Evolutionary conservation across 2,797 vertebrate genomes (phyloP).

Genomic region (Chelonia mydas): DNA sequence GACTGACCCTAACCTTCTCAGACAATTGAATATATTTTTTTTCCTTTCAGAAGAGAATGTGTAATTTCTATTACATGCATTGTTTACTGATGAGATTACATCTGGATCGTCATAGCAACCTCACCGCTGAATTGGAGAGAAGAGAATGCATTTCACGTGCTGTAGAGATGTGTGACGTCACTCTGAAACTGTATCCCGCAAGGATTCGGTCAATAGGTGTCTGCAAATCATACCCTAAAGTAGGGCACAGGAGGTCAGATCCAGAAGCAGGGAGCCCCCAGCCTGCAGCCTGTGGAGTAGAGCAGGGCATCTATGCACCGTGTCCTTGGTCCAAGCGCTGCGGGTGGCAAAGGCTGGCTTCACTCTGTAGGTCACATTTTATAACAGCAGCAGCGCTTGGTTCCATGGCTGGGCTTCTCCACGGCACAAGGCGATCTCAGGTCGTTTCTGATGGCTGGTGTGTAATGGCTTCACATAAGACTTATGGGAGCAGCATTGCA

Average conservation of each 20-base stretch:
- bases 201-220: background rate
- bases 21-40: background rate
- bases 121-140: background rate
- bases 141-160: fast-evolving
- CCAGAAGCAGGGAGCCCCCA: fast-evolving
- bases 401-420: background rate
- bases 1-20: fast-evolving
- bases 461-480: background rate
- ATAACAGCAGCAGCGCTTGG: background rate
- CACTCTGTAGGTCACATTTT: background rate
- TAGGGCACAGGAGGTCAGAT: too few species aligned
- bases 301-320: background rate
- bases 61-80: fast-evolving
- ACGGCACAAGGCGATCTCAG: background rate
- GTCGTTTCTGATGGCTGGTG: background rate
- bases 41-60: background rate
- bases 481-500: too few species aligned
- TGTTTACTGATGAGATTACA: fast-evolving
- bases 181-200: background rate
- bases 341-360: background rate
- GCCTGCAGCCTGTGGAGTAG: background rate
- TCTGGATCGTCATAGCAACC: fast-evolving
- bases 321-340: background rate
- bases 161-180: fast-evolving
- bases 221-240: background rate